phyloP scores from a whole-genome alignment of 2,888 invertebrate species.

The Acleris sparsana region DNA sequence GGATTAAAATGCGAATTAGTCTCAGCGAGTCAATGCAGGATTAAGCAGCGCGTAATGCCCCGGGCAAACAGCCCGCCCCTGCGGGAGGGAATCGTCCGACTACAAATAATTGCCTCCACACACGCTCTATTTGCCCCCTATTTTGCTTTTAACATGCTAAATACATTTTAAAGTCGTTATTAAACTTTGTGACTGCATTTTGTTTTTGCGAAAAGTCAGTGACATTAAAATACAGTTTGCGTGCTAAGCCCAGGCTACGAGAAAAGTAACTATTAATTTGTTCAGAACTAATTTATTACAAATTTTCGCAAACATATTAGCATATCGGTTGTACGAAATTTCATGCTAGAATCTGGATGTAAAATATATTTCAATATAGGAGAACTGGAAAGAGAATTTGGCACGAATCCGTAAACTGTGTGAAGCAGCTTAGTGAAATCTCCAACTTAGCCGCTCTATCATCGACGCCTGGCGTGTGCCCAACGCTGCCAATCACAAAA shows the following conservation, averaged over 20 bases:
- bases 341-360: not conserved
- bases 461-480: constrained; percentile 26
- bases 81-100: constrained; percentile 51
- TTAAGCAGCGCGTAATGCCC: constrained; percentile 62
- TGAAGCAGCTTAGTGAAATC: constrained; percentile 21
- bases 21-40: constrained; percentile 47
- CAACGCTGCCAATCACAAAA: constrained; percentile 31
- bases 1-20: constrained; percentile 48
- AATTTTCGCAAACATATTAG: no score
- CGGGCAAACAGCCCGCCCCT: constrained; percentile 60
- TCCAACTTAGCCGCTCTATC: constrained; percentile 23
- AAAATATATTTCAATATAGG: not conserved
- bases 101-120: constrained; percentile 59
- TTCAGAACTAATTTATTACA: constrained; percentile 13
- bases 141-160: constrained; percentile 38
- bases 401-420: constrained; percentile 14
- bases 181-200: constrained; percentile 23
- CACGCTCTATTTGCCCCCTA: constrained; percentile 59
- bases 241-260: not conserved
- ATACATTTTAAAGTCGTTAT: constrained; percentile 35
- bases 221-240: constrained; percentile 23
- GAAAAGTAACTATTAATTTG: constrained; percentile 10
- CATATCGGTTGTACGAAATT: no score
- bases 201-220: constrained; percentile 26
- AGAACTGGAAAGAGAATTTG: constrained; percentile 22